Base-by-base conservation (phyloP, 2,797 vertebrate species). In the Molossus alvarezi region DNA sequence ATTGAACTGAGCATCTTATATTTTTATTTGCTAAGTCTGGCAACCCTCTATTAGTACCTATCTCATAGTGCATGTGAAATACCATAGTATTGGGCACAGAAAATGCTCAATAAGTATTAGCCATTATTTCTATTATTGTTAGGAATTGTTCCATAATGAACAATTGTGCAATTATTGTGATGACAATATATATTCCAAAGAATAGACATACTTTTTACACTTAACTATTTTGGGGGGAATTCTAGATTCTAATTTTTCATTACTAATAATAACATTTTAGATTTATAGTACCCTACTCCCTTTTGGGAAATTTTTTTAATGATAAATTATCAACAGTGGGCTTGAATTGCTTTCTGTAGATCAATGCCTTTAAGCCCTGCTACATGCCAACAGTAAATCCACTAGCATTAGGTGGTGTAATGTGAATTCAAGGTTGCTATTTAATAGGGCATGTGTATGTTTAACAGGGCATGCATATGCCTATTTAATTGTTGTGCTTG, bases 1-100 rank as follows among this genome's bases (percentile, higher is more conserved):
- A 69, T 94, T 71, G 48, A 90, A 82, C 20, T 65, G 37, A 11
- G 11, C 12, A 45, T 48, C 69, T 58, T 92, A 9, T 48, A 75
- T 79, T 85, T 95, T 95, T 84, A 75, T 88, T 85, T 92, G 55
- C 33, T 95, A 86, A 94, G 55, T 75, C 53, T 97, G 41, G 55
- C 9, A 84, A 91, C n/a, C 18, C 11, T 21, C 25, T 53, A 13
- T 29, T 76, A 75, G n/a, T 75, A 84, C 9, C n/a, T 92, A 15
- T 88, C 76, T 95, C 41, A 72, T 71, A 91, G 14, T 21, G 25
- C 9, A 18, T 48, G 18, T 65, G 20, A 93, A 88, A 73, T 85
- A 71, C 18, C 29, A 17, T 45, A 83, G 62, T 93, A 81, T 33
- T 27, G 51, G 29, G 14, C 45, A 90, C 17, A 77, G 17, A 77